Base-by-base conservation (phyloP, 1,140 invertebrate species). In the Ceratina japonica region DNA sequence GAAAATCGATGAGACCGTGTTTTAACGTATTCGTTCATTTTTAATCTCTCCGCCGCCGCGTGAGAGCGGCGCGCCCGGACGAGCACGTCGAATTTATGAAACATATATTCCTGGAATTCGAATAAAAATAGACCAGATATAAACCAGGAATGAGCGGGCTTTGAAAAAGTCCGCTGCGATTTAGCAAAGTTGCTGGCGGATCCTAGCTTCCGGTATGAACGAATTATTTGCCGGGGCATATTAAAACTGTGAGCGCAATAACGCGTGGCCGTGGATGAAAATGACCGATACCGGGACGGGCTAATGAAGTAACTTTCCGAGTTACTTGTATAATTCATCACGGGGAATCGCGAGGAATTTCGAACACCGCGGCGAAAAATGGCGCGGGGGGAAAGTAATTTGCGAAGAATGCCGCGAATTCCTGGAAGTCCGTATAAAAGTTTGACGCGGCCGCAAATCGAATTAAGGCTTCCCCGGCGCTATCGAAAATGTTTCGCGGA, bases 301-400 rank as follows among this genome's bases (percentile, higher is more conserved):
- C 49, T 72, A 77, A 77, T 77, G 75, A 77, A 77, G 72, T 72
- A 77, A 77, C 75, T 77, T 72, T 58, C 13, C 27, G 3, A 16
- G 16, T 77, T 77, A 24, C n/a, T 77, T 62, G 37, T 66, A 56
- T 24, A 44, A 65, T 75, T 37, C 52, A 16, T 2, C 16, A 7
- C 31, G 73, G n/a, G 56, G 49, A 31, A 31, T 24, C 20, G 51
- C 10, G 12, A 0, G 49, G 22, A 64, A 44, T 75, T 31, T 27
- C 7, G 51, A 58, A 58, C 10, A 0, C 16, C 2, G 49, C 2
- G 49, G n/a, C 37, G 27, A 31, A 31, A 1, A 8, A 8, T 18
- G 12, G 27, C 1, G 20, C n/a, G n/a, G n/a, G n/a, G 16, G 13
- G 52, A 13, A 31, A 10, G 68, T 24, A 49, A 44, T 59, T 44